Conservation (phyloP, 2,888 invertebrate species). For the Apocheima hispidaria region DNA sequence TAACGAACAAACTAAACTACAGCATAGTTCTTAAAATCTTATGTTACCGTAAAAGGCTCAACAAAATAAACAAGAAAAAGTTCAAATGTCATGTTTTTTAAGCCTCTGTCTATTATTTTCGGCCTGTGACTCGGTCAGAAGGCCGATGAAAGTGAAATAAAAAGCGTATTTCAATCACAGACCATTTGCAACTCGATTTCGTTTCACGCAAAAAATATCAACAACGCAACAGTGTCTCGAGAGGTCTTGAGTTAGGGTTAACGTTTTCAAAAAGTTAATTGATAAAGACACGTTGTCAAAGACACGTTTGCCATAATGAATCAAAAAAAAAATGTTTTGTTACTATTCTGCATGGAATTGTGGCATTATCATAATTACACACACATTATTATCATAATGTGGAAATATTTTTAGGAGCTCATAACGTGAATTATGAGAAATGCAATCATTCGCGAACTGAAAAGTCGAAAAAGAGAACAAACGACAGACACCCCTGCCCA, state of each 20-base stretch:
- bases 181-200: conserved; percentile 44
- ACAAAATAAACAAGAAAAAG: not conserved
- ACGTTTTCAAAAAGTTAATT: conserved; percentile 8
- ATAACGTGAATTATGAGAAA: too few species aligned
- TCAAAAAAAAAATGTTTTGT: too few species aligned
- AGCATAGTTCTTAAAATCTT: too few species aligned
- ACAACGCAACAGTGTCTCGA: conserved; percentile 24
- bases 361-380: too few species aligned
- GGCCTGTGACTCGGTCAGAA: conserved; percentile 24
- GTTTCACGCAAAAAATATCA: conserved; percentile 47
- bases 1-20: too few species aligned
- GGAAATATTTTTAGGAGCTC: too few species aligned
- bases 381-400: too few species aligned
- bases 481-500: conserved; percentile 33
- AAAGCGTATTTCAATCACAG: conserved; percentile 36
- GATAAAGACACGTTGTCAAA: too few species aligned
- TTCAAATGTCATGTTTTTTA: conserved; percentile 1
- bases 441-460: not conserved
- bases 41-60: not conserved
- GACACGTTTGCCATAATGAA: too few species aligned
- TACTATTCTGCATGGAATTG: too few species aligned
- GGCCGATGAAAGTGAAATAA: conserved; percentile 40
- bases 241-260: conserved; percentile 24
- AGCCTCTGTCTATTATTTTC: conserved; percentile 6
- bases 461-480: not conserved